A percentile compares a stretch with the other conserved stretches of the same genome.
phyloP scores from a whole-genome alignment of 2,797 vertebrate species.

The Netta rufina region DNA sequence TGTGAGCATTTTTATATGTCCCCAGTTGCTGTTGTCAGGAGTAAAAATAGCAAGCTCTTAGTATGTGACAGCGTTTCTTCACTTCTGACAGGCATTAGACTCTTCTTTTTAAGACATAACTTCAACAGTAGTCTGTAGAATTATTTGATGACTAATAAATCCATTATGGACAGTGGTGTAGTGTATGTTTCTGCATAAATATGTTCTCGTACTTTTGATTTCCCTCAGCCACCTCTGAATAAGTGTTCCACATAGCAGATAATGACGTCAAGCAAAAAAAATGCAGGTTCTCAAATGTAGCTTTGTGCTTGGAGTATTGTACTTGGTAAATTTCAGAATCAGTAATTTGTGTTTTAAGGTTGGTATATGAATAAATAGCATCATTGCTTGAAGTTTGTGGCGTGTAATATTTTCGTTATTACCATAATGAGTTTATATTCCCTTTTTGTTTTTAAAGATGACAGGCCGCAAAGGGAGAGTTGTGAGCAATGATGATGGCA shows the following conservation, averaged over 20 bases:
- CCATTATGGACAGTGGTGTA: not conserved
- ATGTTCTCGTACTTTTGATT: not conserved
- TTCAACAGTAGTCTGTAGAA: not conserved
- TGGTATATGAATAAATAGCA: not conserved
- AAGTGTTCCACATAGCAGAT: not conserved
- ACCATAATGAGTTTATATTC: not conserved
- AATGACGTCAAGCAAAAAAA: not conserved
- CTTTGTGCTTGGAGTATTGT: not conserved
- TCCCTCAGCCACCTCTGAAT: not conserved
- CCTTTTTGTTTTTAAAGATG: constrained; percentile 82
- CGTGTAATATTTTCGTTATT: not conserved
- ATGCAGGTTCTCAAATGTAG: not conserved
- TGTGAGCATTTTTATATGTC: not conserved
- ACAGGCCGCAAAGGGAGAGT: constrained; percentile 96
- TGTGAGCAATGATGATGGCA: constrained; percentile 97
- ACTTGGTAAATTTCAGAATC: not conserved
- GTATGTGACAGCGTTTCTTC: not conserved
- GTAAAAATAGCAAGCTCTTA: too few species aligned
- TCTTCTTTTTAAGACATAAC: too few species aligned
- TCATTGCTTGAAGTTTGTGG: not conserved
- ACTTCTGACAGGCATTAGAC: not conserved
- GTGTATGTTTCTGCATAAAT: not conserved
- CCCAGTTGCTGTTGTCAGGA: not conserved
- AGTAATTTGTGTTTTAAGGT: not conserved
- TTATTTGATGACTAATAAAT: not conserved